Conservation (phyloP, 2,888 invertebrate genomes). For the Caenorhabditis sp. region DNA sequence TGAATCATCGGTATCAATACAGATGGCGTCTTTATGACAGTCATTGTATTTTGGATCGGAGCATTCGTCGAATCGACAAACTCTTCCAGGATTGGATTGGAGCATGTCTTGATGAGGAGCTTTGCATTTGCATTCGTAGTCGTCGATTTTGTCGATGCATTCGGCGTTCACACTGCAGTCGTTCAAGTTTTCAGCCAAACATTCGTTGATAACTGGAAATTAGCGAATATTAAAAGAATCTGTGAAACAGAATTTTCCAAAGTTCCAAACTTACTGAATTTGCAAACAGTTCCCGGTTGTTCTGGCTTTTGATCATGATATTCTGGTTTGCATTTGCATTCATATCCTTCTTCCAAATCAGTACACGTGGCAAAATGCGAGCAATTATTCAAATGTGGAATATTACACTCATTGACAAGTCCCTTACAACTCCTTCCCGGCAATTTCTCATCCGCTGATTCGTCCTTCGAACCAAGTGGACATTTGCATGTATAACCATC, state of each 20-base stretch:
- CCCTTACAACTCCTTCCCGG: conserved; percentile 61
- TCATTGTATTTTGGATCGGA: conserved; percentile 52
- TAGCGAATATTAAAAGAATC: not conserved
- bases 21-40: conserved; percentile 65
- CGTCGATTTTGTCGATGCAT: conserved; percentile 68
- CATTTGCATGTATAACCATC: conserved; percentile 63
- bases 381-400: conserved; percentile 66
- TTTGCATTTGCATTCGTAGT: conserved; percentile 65
- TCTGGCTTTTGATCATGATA: conserved; percentile 60
- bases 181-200: conserved; percentile 54
- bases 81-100: conserved; percentile 53
- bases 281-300: conserved; percentile 63
- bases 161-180: conserved; percentile 64
- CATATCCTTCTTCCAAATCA: conserved; percentile 64
- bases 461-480: conserved; percentile 59
- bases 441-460: conserved; percentile 56
- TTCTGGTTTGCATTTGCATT: conserved; percentile 60
- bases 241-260: too few species aligned
- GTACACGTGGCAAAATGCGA: conserved; percentile 65
- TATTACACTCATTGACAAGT: conserved; percentile 62
- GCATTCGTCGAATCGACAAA: conserved; percentile 60
- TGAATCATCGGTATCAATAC: conserved; percentile 68
- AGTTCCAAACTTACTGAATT: conserved; percentile 57
- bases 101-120: conserved; percentile 50
- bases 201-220: conserved; percentile 62